Evolutionary conservation across 2,888 invertebrate genomes (phyloP).

Genomic region (Dasypolia templi): DNA sequence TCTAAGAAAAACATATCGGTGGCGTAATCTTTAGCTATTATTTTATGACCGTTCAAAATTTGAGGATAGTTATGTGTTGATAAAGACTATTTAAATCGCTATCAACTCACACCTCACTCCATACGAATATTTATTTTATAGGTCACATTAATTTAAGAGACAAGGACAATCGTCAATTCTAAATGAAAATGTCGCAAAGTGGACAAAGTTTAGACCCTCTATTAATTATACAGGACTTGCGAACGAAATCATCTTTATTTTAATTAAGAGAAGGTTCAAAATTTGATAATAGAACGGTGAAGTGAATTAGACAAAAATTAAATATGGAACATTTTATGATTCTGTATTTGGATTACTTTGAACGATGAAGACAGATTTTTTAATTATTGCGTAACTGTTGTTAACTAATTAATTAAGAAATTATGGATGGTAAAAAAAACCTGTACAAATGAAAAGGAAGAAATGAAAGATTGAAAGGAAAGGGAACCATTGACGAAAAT

Average conservation of each 20-base stretch:
- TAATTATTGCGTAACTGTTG: neutral
- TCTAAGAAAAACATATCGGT: too few relatives aligned
- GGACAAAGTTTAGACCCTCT: constrained; percentile 59
- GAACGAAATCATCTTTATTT: constrained; percentile 47
- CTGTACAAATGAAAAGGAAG: neutral
- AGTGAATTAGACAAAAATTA: constrained; percentile 26
- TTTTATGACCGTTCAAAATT: too few relatives aligned
- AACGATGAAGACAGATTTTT: neutral
- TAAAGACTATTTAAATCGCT: constrained; percentile 52
- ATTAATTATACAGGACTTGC: constrained; percentile 53
- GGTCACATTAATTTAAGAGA: constrained; percentile 71
- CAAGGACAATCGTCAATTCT: constrained; percentile 64
- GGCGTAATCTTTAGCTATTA: too few relatives aligned
- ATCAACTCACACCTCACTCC: constrained; percentile 38
- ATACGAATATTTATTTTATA: constrained; percentile 55
- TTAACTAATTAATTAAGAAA: neutral
- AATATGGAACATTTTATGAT: constrained; percentile 34
- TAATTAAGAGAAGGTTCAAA: constrained; percentile 51
- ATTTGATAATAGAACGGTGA: constrained; percentile 26
- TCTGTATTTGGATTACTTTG: constrained; percentile 28
- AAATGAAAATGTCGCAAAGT: constrained; percentile 60
- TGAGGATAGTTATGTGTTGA: too few relatives aligned
- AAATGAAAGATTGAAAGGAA: neutral
- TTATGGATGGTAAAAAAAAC: neutral
- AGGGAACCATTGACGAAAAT: neutral